A percentile compares a stretch with the other conserved stretches of the same genome.
These are phyloP conservation scores for Subacronicta megacephala DNA, from an alignment of 2,888 invertebrate species.

Conservation along the genomic window DNA sequence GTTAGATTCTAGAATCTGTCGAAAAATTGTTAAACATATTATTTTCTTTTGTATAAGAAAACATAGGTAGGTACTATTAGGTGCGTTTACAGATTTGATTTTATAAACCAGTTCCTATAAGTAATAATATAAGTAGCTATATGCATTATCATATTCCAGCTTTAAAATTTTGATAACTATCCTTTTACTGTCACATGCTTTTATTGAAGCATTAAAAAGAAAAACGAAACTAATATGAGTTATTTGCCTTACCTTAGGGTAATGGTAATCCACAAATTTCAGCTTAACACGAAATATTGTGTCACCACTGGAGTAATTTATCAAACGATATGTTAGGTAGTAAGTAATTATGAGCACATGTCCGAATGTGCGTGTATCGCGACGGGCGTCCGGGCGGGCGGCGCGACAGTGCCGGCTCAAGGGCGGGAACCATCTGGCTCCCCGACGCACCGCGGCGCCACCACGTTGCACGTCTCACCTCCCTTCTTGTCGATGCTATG, in stretches of 20 bases:
- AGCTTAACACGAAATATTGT: constrained; percentile 57
- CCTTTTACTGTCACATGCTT: constrained; percentile 65
- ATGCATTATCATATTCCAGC: constrained; percentile 57
- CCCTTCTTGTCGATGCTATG: constrained; percentile 5
- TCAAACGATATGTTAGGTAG: constrained; percentile 54
- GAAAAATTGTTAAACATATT: no score
- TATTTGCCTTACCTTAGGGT: constrained; percentile 62
- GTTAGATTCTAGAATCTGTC: no score
- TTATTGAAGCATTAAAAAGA: constrained; percentile 64
- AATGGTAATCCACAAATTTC: constrained; percentile 55
- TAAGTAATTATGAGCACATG: constrained; percentile 62
- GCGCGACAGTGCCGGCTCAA: constrained; percentile 66
- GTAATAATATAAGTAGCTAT: no score
- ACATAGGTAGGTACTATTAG: no score
- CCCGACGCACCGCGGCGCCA: constrained; percentile 37
- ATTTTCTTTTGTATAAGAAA: no score
- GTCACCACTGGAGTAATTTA: constrained; percentile 59
- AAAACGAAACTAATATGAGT: constrained; percentile 55
- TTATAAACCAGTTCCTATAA: no score
- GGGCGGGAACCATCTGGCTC: constrained; percentile 70
- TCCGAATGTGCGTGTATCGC: constrained; percentile 50
- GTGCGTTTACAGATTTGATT: no score
- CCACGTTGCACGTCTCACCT: constrained; percentile 37
- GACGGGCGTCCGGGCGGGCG: constrained; percentile 57
- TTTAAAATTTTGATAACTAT: constrained; percentile 68